Percentiles rank a stretch among this genome's conserved stretches.
Conservation (phyloP, 2,888 invertebrate genomes). For the Tricholauxania praeusta region DNA sequence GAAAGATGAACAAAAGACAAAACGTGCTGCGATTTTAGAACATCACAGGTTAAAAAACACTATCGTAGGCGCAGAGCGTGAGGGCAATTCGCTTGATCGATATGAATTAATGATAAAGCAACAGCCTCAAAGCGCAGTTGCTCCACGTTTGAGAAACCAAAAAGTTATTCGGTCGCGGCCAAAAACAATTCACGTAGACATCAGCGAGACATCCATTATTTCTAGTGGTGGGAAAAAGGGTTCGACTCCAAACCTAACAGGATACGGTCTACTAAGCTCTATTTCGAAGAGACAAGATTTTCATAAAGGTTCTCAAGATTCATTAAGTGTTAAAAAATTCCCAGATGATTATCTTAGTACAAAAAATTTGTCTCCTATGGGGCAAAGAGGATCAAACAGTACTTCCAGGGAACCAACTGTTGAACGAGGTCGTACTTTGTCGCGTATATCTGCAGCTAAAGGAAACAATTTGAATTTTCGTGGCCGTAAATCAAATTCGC, state of each 20-base stretch:
- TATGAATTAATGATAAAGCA: conserved; percentile 74
- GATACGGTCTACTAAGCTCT: conserved; percentile 69
- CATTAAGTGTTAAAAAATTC: conserved; percentile 77
- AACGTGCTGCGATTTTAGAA: conserved; percentile 89
- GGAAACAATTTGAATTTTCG: conserved; percentile 86
- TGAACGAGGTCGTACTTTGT: conserved; percentile 71
- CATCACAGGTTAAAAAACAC: conserved; percentile 95
- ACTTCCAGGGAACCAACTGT: conserved; percentile 63
- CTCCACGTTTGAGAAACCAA: conserved; percentile 76
- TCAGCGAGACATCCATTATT: conserved; percentile 81
- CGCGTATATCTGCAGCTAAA: conserved; percentile 81
- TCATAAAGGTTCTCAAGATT: conserved; percentile 93
- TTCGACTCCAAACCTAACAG: conserved; percentile 83
- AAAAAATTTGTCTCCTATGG: too few relatives aligned
- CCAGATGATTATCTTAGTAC: too few relatives aligned
- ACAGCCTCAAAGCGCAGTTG: conserved; percentile 62
- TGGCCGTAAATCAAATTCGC: conserved; percentile 91
- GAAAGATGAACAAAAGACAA: conserved; percentile 85
- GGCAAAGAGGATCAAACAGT: too few relatives aligned
- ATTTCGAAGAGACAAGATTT: conserved; percentile 88
- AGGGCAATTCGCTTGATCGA: conserved; percentile 83
- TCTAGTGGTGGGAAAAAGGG: conserved; percentile 83
- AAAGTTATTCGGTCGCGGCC: conserved; percentile 81
- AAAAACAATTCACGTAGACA: conserved; percentile 91
- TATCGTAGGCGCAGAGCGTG: conserved; percentile 90